Percentiles rank a stretch among this genome's conserved stretches.
These are phyloP conservation scores for Troglohyphantes excavatus DNA, from an alignment of 2,888 invertebrate genomes.

Conservation along the genomic window DNA sequence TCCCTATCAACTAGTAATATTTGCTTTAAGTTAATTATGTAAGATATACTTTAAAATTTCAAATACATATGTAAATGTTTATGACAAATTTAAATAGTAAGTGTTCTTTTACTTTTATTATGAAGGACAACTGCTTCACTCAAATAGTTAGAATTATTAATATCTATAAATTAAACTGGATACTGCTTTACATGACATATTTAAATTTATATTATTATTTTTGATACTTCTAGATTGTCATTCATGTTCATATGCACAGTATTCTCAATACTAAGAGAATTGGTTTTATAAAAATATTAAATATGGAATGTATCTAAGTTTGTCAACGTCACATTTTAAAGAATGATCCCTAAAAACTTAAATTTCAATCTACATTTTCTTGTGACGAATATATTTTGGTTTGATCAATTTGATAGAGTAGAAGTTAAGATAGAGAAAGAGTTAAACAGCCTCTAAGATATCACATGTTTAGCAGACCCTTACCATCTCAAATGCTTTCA, in stretches of 20 bases:
- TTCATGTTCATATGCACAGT: conserved; percentile 38
- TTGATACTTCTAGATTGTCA: conserved; percentile 45
- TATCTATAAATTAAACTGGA: no score
- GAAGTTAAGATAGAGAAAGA: conserved; percentile 18
- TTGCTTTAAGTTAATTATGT: no score
- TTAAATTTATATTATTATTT: conserved; percentile 35
- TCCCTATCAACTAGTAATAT: no score
- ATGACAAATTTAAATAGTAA: no score
- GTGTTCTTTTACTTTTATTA: no score
- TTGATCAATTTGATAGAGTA: conserved; percentile 30
- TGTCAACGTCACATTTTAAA: not conserved
- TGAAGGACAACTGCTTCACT: no score
- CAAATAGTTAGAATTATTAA: no score
- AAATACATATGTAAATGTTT: no score
- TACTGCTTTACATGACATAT: not conserved
- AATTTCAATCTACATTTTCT: not conserved
- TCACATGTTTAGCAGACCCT: conserved; percentile 53
- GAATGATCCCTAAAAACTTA: not conserved
- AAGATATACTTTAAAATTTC: no score
- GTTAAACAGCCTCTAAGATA: conserved; percentile 32
- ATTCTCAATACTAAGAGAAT: conserved; percentile 17
- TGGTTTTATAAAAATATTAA: conserved; percentile 47
- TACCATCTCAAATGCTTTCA: conserved; percentile 45
- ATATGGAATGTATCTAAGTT: conserved; percentile 43
- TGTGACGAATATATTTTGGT: conserved; percentile 21